Percentiles rank a stretch among this genome's conserved stretches.
These are phyloP conservation scores for Crypturellus tataupa DNA, from an alignment of 2,797 vertebrate genomes.

Conservation along the genomic window DNA sequence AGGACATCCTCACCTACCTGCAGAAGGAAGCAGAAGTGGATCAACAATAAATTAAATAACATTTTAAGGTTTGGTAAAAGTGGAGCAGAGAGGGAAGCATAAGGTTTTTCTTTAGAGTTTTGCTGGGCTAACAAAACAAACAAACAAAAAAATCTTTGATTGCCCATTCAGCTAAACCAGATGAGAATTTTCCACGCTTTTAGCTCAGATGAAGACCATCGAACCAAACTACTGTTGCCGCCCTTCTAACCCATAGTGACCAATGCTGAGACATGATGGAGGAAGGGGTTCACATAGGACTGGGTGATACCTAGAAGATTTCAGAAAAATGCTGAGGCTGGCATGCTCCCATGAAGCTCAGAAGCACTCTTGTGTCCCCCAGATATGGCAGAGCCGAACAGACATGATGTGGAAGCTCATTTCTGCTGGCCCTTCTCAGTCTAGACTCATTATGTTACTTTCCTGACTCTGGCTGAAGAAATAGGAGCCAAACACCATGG, in stretches of 20 bases:
- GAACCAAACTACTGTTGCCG: background rate
- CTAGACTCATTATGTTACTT: background rate
- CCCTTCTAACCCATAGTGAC: background rate
- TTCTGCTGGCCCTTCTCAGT: background rate
- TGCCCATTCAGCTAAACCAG: slow-evolving; percentile 5
- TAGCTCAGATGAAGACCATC: slow-evolving; percentile 42
- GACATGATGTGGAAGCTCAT: background rate
- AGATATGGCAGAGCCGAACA: background rate
- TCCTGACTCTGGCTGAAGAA: background rate
- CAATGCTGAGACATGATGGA: background rate
- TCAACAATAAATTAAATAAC: background rate
- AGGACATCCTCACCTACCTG: background rate
- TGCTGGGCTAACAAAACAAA: background rate
- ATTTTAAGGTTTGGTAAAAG: background rate
- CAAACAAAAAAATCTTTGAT: background rate
- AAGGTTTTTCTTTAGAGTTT: background rate
- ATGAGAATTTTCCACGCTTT: slow-evolving; percentile 34
- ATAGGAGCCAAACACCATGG: background rate
- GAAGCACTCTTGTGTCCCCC: background rate
- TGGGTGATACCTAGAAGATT: background rate
- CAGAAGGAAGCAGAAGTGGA: background rate
- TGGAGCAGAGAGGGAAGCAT: background rate
- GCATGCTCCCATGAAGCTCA: background rate
- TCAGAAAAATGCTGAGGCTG: background rate
- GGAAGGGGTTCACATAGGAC: background rate